These are phyloP conservation scores for Syngnathus typhle DNA, from an alignment of 2,113 vertebrate species.

Conservation along the genomic window DNA sequence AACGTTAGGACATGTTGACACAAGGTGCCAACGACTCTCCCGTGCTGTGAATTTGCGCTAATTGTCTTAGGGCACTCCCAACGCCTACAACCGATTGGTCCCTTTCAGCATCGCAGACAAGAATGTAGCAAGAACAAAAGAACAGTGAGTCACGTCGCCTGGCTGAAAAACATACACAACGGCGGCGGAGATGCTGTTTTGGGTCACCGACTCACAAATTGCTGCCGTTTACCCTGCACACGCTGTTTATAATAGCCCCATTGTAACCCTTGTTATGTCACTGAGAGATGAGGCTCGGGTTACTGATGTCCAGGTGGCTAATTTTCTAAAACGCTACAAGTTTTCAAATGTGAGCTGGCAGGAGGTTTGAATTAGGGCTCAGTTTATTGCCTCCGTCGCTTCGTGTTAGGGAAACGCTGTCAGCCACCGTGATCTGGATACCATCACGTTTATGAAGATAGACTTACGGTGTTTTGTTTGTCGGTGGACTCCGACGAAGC, in stretches of 20 bases:
- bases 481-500: slow-evolving; percentile 1
- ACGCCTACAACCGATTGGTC: slow-evolving; percentile 8
- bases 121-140: slow-evolving; percentile 46
- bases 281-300: slow-evolving; percentile 32
- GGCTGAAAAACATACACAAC: slow-evolving; percentile 9
- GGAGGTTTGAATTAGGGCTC: slow-evolving; percentile 23
- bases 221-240: slow-evolving; percentile 8
- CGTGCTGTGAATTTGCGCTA: slow-evolving; percentile 21
- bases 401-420: slow-evolving; percentile 8
- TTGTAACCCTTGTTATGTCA: slow-evolving; percentile 6
- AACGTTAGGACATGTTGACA: slow-evolving; percentile 43
- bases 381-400: neutral
- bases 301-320: slow-evolving; percentile 29
- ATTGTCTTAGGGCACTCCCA: slow-evolving; percentile 36
- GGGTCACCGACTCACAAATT: slow-evolving; percentile 43
- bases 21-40: slow-evolving; percentile 41
- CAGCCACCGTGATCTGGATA: neutral
- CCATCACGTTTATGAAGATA: neutral
- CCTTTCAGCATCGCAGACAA: slow-evolving; percentile 18
- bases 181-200: slow-evolving; percentile 5
- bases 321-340: slow-evolving; percentile 16
- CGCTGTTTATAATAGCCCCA: slow-evolving; percentile 32
- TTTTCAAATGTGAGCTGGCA: slow-evolving; percentile 14
- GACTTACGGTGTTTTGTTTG: slow-evolving; percentile 7
- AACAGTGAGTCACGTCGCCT: slow-evolving; percentile 49